Evolutionary conservation across 2,113 vertebrate species (phyloP).

Genomic region (Sturnus vulgaris): DNA sequence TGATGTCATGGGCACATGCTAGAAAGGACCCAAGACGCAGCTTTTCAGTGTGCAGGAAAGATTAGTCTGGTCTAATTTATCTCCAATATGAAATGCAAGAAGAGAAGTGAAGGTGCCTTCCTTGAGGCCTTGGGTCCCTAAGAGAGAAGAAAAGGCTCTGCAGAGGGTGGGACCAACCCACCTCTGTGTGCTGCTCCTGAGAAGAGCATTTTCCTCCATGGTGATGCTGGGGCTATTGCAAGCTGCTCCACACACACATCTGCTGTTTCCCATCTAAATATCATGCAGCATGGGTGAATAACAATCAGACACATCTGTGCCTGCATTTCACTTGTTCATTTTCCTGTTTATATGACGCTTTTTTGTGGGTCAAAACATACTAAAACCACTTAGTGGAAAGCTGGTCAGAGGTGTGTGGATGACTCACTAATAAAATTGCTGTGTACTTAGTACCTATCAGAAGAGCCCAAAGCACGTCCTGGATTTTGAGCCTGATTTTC

Average conservation of each 20-base stretch:
- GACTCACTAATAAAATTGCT: neutral
- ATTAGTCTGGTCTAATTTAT: neutral
- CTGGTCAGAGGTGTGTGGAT: neutral
- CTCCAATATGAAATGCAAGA: neutral
- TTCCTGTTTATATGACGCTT: conserved; percentile 14
- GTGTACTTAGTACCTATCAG: neutral
- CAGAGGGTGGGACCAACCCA: neutral
- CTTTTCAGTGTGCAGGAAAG: neutral
- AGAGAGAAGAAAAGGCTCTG: neutral
- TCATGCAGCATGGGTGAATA: neutral
- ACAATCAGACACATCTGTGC: conserved; percentile 5
- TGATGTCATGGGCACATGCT: neutral
- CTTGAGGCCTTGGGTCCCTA: neutral
- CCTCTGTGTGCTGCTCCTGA: neutral
- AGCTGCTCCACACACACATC: neutral
- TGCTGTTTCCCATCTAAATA: conserved; percentile 1
- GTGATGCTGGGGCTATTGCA: neutral
- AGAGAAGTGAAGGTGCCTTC: neutral
- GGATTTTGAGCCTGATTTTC: neutral
- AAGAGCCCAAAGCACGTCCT: neutral
- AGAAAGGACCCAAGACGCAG: neutral
- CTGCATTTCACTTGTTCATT: neutral
- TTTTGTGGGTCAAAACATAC: neutral
- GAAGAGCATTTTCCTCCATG: neutral
- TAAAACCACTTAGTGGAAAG: neutral